phyloP scores from a whole-genome alignment of 92 coral and sea anemone genomes.

The Epizoanthus rinbou region DNA sequence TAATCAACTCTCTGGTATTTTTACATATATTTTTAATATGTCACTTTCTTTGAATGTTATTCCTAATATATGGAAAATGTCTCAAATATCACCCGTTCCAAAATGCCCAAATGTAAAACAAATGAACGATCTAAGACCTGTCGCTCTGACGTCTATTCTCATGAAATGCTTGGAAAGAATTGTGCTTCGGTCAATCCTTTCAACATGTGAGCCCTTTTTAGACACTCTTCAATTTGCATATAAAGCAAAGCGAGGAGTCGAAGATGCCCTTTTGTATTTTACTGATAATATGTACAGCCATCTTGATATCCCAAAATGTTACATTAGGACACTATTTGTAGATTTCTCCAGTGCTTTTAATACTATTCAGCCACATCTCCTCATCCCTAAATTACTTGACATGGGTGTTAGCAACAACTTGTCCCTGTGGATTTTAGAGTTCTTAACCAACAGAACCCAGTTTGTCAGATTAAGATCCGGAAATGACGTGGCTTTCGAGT shows the following conservation, averaged over 20 bases:
- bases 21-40: background rate
- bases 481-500: background rate
- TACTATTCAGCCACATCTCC: background rate
- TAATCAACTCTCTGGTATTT: background rate
- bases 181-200: background rate
- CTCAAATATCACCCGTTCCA: slow-evolving; percentile 25
- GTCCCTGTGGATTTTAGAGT: background rate
- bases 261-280: slow-evolving; percentile 22
- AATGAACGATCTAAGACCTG: slow-evolving; percentile 42
- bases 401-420: background rate
- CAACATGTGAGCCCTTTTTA: background rate
- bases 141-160: slow-evolving; percentile 10
- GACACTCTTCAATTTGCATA: slow-evolving; percentile 27
- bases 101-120: background rate
- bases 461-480: slow-evolving; percentile 6
- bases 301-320: background rate
- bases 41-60: background rate
- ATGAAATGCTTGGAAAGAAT: background rate
- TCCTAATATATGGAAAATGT: slow-evolving; percentile 18
- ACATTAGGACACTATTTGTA: background rate
- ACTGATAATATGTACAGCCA: background rate
- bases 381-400: slow-evolving; percentile 11
- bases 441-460: slow-evolving; percentile 19
- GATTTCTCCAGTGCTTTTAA: slow-evolving; percentile 29
- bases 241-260: background rate